Evolutionary conservation across 2,113 vertebrate species (phyloP).

Genomic region (Rynchops niger): DNA sequence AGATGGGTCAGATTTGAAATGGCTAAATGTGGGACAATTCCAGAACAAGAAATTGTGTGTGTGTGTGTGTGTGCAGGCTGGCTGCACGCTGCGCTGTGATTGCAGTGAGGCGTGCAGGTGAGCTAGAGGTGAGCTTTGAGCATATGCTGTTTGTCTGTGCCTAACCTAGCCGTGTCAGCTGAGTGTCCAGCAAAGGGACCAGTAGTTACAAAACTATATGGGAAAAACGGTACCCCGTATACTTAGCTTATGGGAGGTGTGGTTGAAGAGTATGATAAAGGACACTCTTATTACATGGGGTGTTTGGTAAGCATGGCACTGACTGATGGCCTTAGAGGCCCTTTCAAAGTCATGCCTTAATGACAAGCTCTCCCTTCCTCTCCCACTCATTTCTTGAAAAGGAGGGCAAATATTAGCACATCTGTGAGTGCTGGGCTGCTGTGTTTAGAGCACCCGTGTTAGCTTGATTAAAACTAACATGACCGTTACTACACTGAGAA

Average conservation of each 20-base stretch:
- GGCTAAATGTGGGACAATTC: not conserved
- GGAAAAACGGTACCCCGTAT: fast-evolving
- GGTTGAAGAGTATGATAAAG: not conserved
- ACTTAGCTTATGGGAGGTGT: not conserved
- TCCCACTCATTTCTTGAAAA: not conserved
- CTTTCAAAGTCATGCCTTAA: not conserved
- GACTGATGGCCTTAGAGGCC: not conserved
- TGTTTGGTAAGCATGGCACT: not conserved
- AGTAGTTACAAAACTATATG: not conserved
- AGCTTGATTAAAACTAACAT: constrained; percentile 11
- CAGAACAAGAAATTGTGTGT: fast-evolving
- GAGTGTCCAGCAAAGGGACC: not conserved
- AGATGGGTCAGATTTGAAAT: not conserved
- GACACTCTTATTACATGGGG: fast-evolving
- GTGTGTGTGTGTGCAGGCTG: fast-evolving
- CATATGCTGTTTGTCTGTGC: not conserved
- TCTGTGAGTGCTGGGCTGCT: not conserved
- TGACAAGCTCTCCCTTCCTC: not conserved
- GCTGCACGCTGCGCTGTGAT: fast-evolving
- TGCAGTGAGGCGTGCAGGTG: fast-evolving
- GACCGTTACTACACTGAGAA: not conserved
- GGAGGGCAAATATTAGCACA: constrained; percentile 11
- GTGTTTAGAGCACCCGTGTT: not conserved
- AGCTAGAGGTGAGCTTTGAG: not conserved
- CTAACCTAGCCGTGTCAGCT: not conserved